These are phyloP conservation scores for Adelges cooleyi DNA, from an alignment of 1,140 invertebrate species.

Conservation along the genomic window DNA sequence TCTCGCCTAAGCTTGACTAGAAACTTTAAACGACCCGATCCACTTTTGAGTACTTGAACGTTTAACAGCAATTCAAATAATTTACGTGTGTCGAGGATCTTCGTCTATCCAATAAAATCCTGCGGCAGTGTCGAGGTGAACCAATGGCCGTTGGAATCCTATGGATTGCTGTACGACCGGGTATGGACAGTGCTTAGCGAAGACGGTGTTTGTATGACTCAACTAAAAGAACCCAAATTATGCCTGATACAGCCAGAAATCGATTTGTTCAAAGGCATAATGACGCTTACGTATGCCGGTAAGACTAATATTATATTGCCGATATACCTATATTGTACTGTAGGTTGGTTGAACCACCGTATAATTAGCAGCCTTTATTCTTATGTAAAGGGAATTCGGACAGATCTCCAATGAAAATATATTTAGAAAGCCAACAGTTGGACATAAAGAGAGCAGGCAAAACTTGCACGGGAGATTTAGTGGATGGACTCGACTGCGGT, in stretches of 20 bases:
- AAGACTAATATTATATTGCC: slow-evolving; percentile 29
- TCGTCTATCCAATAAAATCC: slow-evolving; percentile 89
- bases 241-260: slow-evolving; percentile 69
- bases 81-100: slow-evolving; percentile 47
- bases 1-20: no score
- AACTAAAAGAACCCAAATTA: slow-evolving; percentile 69
- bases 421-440: no score
- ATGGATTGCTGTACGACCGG: slow-evolving; percentile 76
- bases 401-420: neutral
- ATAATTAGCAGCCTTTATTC: neutral
- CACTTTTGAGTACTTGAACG: no score
- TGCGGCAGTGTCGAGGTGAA: slow-evolving; percentile 64
- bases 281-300: slow-evolving; percentile 61
- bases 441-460: slow-evolving; percentile 46
- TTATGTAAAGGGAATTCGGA: neutral
- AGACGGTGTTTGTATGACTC: slow-evolving; percentile 68
- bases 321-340: no score
- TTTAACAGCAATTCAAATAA: neutral
- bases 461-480: slow-evolving; percentile 71
- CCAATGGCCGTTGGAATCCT: slow-evolving; percentile 37
- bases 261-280: slow-evolving; percentile 45
- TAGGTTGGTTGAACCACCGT: no score
- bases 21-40: no score
- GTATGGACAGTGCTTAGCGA: slow-evolving; percentile 82
- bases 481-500: slow-evolving; percentile 73